Base-by-base conservation (phyloP, 1,140 invertebrate genomes). In the Bombyx mori region DNA sequence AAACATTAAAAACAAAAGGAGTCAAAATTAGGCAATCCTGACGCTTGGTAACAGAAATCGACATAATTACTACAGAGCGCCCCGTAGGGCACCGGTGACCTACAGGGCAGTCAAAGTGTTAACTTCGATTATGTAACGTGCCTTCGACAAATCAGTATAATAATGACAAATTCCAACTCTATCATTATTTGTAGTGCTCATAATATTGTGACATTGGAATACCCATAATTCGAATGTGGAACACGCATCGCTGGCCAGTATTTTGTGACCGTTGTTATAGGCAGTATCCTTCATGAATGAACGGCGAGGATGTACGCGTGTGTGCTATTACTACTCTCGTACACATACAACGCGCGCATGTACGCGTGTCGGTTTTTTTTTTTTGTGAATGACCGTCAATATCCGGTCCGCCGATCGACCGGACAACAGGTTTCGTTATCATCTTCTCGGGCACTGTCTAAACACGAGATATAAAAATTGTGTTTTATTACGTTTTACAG, bases 391-490 rank as follows among this genome's bases (percentile, higher is more conserved):
- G 83, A 75, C 73, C 76, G 65, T 62, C 69, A 73, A 83, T 82
- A 84, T 86, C 83, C 83, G 83, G 83, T 85, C 79, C 73, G 70
- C 71, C 69, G 69, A 66, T 79, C 63, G 73, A 63, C 65, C 65
- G 68, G 68, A 58, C 68, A 72, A 76, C 80, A 79, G 78, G 79
- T 84, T 84, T 79, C 69, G 81, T 86, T 86, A 86, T 86, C 82
- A 86, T 71, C 76, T 77, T 78, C 76, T 78, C 75, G 68, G 64
- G 65, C 72, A 73, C 75, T 81, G 82, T 86, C 82, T 86, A 86
- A 86, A 86, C 77, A 86, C 57, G 65, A 73, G 75, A 84, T 82
- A 86, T 86, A 86, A 86, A 86, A 84, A 84, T 83, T 72, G 77
- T 79, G 78, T 82, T 84, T 86, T 86, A 86, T 86, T 80, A 64